A percentile compares a stretch with the other conserved stretches of the same genome.
These are phyloP conservation scores for Acronicta leporina DNA, from an alignment of 2,888 invertebrate genomes.

Conservation along the genomic window DNA sequence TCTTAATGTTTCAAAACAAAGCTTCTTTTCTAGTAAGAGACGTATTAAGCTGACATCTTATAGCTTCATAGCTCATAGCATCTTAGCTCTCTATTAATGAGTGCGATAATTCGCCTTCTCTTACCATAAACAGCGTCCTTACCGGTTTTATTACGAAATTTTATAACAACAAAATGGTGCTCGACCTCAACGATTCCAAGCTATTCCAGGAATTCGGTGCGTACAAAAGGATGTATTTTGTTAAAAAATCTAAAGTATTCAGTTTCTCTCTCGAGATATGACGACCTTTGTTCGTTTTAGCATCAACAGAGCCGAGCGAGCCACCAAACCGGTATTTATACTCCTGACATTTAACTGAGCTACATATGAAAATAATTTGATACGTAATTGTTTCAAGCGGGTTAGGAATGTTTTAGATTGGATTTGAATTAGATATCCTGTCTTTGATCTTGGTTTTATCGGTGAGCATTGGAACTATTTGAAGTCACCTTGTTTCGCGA, in stretches of 20 bases:
- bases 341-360: slow-evolving; percentile 64
- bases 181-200: slow-evolving; percentile 17
- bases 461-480: too few relatives aligned
- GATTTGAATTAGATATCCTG: neutral
- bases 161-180: neutral
- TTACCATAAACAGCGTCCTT: too few relatives aligned
- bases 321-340: slow-evolving; percentile 62
- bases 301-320: slow-evolving; percentile 48
- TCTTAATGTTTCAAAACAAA: too few relatives aligned
- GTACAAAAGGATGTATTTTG: slow-evolving; percentile 31
- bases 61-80: too few relatives aligned
- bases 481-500: too few relatives aligned
- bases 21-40: too few relatives aligned
- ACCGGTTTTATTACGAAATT: neutral
- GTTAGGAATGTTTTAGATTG: slow-evolving; percentile 25
- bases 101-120: too few relatives aligned
- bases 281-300: slow-evolving; percentile 47
- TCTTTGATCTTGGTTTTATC: too few relatives aligned
- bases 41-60: too few relatives aligned
- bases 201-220: slow-evolving; percentile 16
- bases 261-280: slow-evolving; percentile 43
- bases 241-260: slow-evolving; percentile 35
- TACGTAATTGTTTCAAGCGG: slow-evolving; percentile 47
- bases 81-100: too few relatives aligned
- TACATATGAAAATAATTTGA: slow-evolving; percentile 62